phyloP scores from a whole-genome alignment of 2,888 invertebrate species.

The Branchellion lobata region DNA sequence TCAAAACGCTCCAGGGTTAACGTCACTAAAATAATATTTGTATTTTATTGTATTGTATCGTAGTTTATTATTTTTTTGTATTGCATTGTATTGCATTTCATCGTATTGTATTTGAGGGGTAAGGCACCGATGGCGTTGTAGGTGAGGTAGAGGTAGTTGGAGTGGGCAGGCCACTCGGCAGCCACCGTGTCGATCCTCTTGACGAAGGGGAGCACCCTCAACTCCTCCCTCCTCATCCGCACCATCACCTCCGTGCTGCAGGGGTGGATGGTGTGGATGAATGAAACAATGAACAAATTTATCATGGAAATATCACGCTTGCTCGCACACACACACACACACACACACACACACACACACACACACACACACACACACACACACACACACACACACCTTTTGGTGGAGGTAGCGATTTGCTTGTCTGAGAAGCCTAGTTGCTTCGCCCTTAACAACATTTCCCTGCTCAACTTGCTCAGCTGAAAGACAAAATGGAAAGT shows the following conservation, averaged over 20 bases:
- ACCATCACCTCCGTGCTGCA: constrained; percentile 76
- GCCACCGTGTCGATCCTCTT: constrained; percentile 99
- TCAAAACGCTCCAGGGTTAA: no score
- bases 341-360: no score
- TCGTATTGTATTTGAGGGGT: no score
- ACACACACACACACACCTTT: constrained; percentile 56
- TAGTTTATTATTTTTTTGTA: no score
- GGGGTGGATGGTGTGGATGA: no score
- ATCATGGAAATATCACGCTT: no score
- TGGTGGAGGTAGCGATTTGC: constrained; percentile 76
- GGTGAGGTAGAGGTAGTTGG: constrained; percentile 96
- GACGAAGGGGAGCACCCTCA: constrained; percentile 65
- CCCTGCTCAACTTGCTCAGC: constrained; percentile 32
- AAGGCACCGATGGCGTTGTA: constrained; percentile 77
- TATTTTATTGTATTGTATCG: no score
- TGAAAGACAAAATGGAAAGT: not conserved
- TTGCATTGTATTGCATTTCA: no score
- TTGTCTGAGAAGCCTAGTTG: constrained; percentile 94
- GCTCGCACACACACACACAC: no score
- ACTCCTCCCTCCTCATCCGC: constrained; percentile 55
- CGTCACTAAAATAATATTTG: no score
- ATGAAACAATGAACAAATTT: no score
- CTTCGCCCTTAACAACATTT: constrained; percentile 76
- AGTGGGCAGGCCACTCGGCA: constrained; percentile 97
- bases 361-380: not conserved